Percentiles rank a stretch among this genome's conserved stretches.
phyloP scores from a whole-genome alignment of 2,113 vertebrate species.

The Ciconia stormi region DNA sequence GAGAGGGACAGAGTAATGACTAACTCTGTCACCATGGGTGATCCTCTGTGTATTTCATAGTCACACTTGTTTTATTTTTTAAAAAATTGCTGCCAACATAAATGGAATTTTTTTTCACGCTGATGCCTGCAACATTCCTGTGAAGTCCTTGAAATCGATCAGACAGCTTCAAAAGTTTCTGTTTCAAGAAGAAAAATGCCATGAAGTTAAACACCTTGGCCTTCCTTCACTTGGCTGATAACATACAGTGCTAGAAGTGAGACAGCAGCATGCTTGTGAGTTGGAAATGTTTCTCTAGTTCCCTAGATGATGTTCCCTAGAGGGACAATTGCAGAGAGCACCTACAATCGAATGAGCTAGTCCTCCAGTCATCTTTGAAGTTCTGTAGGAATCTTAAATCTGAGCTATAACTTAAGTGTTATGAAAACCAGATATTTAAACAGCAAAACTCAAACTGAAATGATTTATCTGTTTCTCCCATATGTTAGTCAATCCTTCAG shows the following conservation, averaged over 20 bases:
- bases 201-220: neutral
- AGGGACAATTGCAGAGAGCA: neutral
- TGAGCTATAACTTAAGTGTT: neutral
- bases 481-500: neutral
- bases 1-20: neutral
- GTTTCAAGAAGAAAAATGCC: neutral
- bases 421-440: neutral
- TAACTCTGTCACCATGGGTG: neutral
- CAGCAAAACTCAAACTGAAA: neutral
- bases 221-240: neutral
- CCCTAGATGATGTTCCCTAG: neutral
- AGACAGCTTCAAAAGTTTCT: neutral
- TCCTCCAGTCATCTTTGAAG: neutral
- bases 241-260: neutral
- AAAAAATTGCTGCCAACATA: neutral
- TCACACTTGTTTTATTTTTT: neutral
- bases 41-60: neutral
- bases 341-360: neutral
- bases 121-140: neutral
- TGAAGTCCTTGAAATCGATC: neutral
- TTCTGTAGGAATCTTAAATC: neutral
- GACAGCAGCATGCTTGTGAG: neutral
- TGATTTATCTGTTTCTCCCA: neutral
- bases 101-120: no score
- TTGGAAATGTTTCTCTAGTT: neutral